phyloP scores from a whole-genome alignment of 2,797 vertebrate genomes.

The Tenualosa thibaudeaui region DNA sequence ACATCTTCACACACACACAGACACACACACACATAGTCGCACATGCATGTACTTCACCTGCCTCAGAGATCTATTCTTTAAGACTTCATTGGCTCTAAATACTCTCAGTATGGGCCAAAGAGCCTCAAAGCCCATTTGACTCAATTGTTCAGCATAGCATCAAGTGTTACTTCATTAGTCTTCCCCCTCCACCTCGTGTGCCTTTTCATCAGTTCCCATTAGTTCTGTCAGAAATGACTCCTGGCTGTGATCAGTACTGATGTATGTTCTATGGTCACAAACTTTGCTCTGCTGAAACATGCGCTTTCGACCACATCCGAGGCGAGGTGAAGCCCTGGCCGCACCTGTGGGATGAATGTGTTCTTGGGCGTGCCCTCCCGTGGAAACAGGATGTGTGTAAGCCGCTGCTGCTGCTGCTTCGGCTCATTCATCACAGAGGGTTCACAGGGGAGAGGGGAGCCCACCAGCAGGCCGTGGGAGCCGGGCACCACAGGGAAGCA shows the following conservation, averaged over 20 bases:
- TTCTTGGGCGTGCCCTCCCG: neutral
- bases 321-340: neutral
- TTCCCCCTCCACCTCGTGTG: slow-evolving; percentile 65
- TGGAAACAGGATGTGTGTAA: neutral
- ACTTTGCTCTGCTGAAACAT: neutral
- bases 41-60: neutral
- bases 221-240: slow-evolving; percentile 75
- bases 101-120: neutral
- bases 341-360: neutral
- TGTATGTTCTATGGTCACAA: slow-evolving; percentile 60
- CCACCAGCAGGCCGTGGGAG: neutral
- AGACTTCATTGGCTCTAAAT: neutral
- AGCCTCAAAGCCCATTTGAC: neutral
- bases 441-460: neutral
- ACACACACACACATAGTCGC: neutral
- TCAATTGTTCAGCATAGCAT: neutral
- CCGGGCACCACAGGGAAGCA: neutral
- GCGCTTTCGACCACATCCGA: neutral
- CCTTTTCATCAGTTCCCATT: slow-evolving; percentile 76
- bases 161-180: slow-evolving; percentile 71
- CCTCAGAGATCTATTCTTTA: neutral
- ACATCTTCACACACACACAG: neutral
- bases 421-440: neutral
- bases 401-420: neutral
- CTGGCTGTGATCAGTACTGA: slow-evolving; percentile 72